phyloP scores from a whole-genome alignment of 2,797 vertebrate genomes.

The Xiphophorus birchmanni region DNA sequence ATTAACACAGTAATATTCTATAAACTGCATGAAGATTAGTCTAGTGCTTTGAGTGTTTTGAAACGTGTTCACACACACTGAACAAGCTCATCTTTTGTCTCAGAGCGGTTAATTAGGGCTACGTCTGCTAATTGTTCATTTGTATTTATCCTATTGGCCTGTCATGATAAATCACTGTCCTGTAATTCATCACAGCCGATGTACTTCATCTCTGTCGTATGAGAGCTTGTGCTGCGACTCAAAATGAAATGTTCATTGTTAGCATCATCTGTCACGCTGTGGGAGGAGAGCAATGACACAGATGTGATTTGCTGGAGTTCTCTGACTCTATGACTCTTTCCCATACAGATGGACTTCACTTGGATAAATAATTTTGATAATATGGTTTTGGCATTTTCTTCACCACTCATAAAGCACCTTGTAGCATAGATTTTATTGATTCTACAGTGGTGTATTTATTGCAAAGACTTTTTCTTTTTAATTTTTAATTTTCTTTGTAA shows the following conservation, averaged over 20 bases:
- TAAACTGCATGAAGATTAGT: constrained; percentile 67
- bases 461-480: not conserved
- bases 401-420: not conserved
- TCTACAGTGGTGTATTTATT: not conserved
- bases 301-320: constrained; percentile 46
- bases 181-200: constrained; percentile 67
- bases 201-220: constrained; percentile 75
- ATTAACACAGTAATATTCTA: constrained; percentile 77
- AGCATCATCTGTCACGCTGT: constrained; percentile 76
- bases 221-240: constrained; percentile 57
- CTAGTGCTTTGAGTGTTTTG: constrained; percentile 55
- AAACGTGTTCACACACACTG: constrained; percentile 64
- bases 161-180: constrained; percentile 72
- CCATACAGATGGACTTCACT: not conserved
- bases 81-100: constrained; percentile 74
- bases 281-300: constrained; percentile 72
- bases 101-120: constrained; percentile 72
- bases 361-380: constrained; percentile 23
- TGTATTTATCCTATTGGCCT: constrained; percentile 78
- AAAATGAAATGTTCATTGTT: constrained; percentile 79
- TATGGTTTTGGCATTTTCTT: constrained; percentile 10
- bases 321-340: not conserved
- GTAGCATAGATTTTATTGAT: not conserved
- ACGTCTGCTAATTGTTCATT: constrained; percentile 81
- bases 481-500: not conserved